Evolutionary conservation across 2,888 invertebrate genomes (phyloP).

Genomic region (Erebia ligea): DNA sequence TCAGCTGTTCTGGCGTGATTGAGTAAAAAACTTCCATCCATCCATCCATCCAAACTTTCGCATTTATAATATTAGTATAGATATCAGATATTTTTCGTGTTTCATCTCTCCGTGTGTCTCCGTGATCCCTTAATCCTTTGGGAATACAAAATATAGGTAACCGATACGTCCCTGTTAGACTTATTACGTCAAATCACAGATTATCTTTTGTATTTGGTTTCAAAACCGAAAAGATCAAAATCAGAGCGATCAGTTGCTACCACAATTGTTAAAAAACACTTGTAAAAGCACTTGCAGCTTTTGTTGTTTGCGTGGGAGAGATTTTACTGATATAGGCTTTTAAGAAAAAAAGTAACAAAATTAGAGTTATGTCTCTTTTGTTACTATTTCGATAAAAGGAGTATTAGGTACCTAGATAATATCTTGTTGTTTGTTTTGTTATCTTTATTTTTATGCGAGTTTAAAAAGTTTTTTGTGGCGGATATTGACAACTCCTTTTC

Average conservation of each 20-base stretch:
- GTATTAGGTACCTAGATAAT: background rate
- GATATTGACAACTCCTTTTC: slow-evolving; percentile 11
- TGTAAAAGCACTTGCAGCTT: slow-evolving; percentile 36
- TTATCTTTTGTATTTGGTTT: slow-evolving; percentile 26
- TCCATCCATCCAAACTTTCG: too few species aligned
- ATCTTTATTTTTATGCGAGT: background rate
- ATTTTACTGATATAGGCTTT: slow-evolving; percentile 24
- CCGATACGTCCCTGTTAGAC: slow-evolving; percentile 13
- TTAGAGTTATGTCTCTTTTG: background rate
- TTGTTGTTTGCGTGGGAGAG: slow-evolving; percentile 44
- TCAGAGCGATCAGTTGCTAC: slow-evolving; percentile 25
- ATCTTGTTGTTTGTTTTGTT: background rate
- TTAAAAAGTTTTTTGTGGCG: background rate
- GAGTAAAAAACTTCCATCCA: too few species aligned
- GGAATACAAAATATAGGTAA: slow-evolving; percentile 24
- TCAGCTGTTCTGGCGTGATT: too few species aligned
- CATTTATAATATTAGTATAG: too few species aligned
- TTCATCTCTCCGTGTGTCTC: background rate
- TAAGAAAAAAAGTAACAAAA: slow-evolving; percentile 18
- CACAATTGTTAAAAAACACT: slow-evolving; percentile 39
- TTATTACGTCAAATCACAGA: slow-evolving; percentile 16
- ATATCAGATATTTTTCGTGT: background rate
- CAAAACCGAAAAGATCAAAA: slow-evolving; percentile 32
- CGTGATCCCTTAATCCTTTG: slow-evolving; percentile 22
- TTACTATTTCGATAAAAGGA: background rate